Conservation (phyloP, 2,797 vertebrate genomes). For the Helostoma temminkii region DNA sequence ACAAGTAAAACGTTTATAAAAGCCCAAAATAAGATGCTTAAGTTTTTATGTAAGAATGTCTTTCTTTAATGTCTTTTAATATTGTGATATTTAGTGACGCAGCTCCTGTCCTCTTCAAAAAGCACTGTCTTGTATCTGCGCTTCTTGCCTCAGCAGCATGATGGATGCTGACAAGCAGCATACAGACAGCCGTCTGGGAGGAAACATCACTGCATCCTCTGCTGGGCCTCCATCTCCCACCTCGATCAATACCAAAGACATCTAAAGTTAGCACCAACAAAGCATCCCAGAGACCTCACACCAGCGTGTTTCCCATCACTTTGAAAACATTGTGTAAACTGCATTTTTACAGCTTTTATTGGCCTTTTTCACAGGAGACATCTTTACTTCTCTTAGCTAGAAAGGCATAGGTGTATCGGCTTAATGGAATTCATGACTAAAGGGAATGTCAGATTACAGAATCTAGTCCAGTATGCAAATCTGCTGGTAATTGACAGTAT, state of each 20-base stretch:
- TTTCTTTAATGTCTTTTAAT: background rate
- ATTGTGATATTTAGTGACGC: background rate
- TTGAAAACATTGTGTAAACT: background rate
- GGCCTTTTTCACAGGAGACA: background rate
- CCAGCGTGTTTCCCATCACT: conserved; percentile 2
- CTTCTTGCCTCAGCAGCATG: conserved; percentile 76
- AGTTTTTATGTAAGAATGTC: background rate
- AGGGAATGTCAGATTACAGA: too few relatives aligned
- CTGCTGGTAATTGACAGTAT: too few relatives aligned
- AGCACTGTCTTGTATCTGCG: background rate
- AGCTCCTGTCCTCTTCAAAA: background rate
- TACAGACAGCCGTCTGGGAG: conserved; percentile 65
- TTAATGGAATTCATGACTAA: too few relatives aligned
- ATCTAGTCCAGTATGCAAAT: too few relatives aligned
- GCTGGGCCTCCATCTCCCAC: conserved; percentile 46
- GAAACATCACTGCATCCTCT: conserved; percentile 39
- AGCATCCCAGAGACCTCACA: conserved; percentile 19
- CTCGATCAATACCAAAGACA: conserved; percentile 45
- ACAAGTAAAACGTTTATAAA: background rate
- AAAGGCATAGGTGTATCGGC: background rate
- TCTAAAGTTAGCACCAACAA: conserved; percentile 54
- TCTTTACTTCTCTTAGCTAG: background rate
- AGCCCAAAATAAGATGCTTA: too few relatives aligned
- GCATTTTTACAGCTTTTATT: conserved; percentile 15
- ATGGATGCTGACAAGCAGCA: conserved; percentile 68